Evolutionary conservation across 2,113 vertebrate species (phyloP).

Genomic region (Phycodurus eques): DNA sequence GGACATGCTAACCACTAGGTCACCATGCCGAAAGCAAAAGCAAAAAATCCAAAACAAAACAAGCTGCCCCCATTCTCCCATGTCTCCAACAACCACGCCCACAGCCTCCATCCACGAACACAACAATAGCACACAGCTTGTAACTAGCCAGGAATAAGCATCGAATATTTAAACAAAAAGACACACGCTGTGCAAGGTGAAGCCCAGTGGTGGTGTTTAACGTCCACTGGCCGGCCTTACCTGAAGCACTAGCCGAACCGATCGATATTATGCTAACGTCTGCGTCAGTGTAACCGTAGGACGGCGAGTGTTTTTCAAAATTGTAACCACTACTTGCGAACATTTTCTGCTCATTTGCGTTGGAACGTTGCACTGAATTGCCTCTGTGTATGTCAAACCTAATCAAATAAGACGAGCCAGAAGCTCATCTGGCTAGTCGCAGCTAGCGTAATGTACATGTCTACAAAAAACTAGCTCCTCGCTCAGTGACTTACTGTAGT

Average conservation of each 20-base stretch:
- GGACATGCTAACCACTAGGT: no score
- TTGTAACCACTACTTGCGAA: neutral
- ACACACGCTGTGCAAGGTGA: neutral
- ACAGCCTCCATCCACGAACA: slow-evolving; percentile 27
- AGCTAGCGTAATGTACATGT: slow-evolving; percentile 33
- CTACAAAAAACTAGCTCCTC: slow-evolving; percentile 17
- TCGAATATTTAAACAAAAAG: neutral
- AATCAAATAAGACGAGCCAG: slow-evolving; percentile 19
- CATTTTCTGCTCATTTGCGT: neutral
- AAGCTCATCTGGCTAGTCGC: slow-evolving; percentile 34
- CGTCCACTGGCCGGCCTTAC: neutral
- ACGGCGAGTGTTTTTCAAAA: neutral
- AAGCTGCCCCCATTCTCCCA: slow-evolving; percentile 31
- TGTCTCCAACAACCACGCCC: slow-evolving; percentile 56
- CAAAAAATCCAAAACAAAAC: slow-evolving; percentile 10
- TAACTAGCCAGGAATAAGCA: neutral
- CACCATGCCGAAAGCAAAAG: neutral
- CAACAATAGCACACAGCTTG: neutral
- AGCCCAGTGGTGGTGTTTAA: neutral
- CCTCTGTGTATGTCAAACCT: slow-evolving; percentile 4
- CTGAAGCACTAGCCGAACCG: slow-evolving; percentile 15
- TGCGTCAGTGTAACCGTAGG: neutral
- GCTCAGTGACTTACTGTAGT: slow-evolving; percentile 75
- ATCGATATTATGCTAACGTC: slow-evolving; percentile 33
- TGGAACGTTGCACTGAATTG: no score